Evolutionary conservation across 2,113 vertebrate genomes (phyloP).

Genomic region (Malurus cyaneus): DNA sequence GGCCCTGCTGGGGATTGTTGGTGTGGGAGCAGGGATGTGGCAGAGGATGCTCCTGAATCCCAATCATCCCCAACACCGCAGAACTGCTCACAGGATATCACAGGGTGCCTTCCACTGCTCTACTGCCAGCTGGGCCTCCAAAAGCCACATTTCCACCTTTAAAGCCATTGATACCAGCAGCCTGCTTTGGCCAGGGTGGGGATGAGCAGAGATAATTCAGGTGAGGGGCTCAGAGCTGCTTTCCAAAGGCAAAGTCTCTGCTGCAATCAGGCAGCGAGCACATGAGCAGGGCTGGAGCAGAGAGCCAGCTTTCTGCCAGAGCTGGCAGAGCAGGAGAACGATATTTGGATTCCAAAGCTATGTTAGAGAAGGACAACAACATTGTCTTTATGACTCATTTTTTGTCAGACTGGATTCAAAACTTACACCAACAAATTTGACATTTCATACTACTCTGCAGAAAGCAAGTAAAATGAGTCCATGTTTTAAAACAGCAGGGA

Average conservation of each 20-base stretch:
- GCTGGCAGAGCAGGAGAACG: slow-evolving; percentile 10
- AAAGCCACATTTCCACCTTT: neutral
- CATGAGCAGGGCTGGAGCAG: neutral
- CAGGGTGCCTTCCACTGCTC: neutral
- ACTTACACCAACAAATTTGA: slow-evolving; percentile 71
- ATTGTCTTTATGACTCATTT: slow-evolving; percentile 62
- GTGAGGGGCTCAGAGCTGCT: slow-evolving; percentile 22
- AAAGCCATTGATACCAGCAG: neutral
- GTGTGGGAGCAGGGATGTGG: slow-evolving; percentile 22
- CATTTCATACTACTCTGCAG: slow-evolving; percentile 72
- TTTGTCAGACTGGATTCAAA: slow-evolving; percentile 72
- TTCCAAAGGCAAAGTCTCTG: neutral
- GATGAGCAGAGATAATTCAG: slow-evolving; percentile 15
- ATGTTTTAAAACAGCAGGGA: slow-evolving; percentile 80
- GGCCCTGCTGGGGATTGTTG: neutral
- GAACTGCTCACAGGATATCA: neutral
- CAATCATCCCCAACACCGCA: slow-evolving; percentile 23
- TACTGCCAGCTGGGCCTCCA: neutral
- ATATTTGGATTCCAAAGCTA: slow-evolving; percentile 63
- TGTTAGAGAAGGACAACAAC: slow-evolving; percentile 57
- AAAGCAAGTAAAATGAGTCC: slow-evolving; percentile 74
- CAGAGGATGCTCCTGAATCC: neutral
- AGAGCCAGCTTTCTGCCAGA: slow-evolving; percentile 44
- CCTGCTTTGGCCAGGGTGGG: neutral
- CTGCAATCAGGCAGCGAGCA: neutral